phyloP scores from a whole-genome alignment of 1,140 invertebrate species.

The Samia ricini region DNA sequence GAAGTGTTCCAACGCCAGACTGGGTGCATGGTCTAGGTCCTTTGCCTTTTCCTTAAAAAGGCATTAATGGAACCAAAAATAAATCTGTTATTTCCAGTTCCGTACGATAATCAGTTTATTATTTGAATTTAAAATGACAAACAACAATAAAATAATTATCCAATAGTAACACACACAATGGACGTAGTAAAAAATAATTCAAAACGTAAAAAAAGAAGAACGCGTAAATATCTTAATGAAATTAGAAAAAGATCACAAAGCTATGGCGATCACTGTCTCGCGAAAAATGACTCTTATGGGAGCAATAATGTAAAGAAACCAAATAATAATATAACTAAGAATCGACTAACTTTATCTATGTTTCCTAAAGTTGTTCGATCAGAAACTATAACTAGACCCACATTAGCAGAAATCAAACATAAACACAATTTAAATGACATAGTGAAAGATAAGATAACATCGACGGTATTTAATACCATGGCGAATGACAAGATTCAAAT shows the following conservation, averaged over 20 bases:
- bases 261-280: not conserved
- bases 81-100: no score
- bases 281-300: not conserved
- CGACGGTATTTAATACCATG: not conserved
- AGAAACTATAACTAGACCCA: conserved; percentile 48
- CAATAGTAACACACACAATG: not conserved
- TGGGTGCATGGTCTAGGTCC: no score
- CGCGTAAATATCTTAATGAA: conserved; percentile 52
- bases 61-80: no score
- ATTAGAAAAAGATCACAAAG: conserved; percentile 42
- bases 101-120: not conserved
- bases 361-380: conserved; percentile 53
- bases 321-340: conserved; percentile 30
- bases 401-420: conserved; percentile 26
- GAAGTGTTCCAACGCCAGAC: no score
- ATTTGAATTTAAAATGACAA: not conserved
- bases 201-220: conserved; percentile 56
- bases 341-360: conserved; percentile 43
- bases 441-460: conserved; percentile 6
- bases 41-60: no score
- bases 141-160: not conserved
- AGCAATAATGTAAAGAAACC: conserved; percentile 9
- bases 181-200: not conserved
- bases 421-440: conserved; percentile 27
- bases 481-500: not conserved